Evolutionary conservation across 2,113 vertebrate species (phyloP).

Genomic region (Piprites chloris): DNA sequence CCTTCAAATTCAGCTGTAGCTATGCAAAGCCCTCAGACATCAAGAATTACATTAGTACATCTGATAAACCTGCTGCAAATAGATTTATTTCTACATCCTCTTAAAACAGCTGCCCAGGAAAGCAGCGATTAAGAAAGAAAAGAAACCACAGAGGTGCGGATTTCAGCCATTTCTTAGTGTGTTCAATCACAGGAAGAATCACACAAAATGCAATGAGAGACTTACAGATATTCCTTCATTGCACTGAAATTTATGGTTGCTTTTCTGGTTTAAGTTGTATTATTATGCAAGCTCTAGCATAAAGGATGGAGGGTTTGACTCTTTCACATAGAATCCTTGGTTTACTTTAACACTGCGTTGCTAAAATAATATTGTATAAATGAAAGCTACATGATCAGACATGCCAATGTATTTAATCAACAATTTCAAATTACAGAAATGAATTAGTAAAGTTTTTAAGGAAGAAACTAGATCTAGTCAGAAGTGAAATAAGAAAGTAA

Average conservation of each 20-base stretch:
- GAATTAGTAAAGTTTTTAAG: not conserved
- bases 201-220: not conserved
- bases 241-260: not conserved
- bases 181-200: not conserved
- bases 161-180: not conserved
- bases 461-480: not conserved
- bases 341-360: not conserved
- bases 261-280: not conserved
- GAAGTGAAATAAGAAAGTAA: not conserved
- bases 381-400: fast-evolving
- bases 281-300: not conserved
- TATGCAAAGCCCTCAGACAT: not conserved
- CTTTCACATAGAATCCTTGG: not conserved
- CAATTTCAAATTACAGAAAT: not conserved
- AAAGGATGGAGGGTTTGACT: not conserved
- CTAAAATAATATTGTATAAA: not conserved
- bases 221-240: not conserved
- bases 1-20: not conserved
- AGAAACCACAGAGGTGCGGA: not conserved
- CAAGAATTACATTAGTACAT: not conserved
- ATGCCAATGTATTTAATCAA: not conserved
- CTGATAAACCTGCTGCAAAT: not conserved
- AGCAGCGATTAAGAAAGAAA: not conserved
- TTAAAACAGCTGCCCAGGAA: not conserved
- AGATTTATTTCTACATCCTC: not conserved